These are phyloP conservation scores for Agrotis ipsilon DNA, from an alignment of 2,888 invertebrate genomes.

Conservation along the genomic window DNA sequence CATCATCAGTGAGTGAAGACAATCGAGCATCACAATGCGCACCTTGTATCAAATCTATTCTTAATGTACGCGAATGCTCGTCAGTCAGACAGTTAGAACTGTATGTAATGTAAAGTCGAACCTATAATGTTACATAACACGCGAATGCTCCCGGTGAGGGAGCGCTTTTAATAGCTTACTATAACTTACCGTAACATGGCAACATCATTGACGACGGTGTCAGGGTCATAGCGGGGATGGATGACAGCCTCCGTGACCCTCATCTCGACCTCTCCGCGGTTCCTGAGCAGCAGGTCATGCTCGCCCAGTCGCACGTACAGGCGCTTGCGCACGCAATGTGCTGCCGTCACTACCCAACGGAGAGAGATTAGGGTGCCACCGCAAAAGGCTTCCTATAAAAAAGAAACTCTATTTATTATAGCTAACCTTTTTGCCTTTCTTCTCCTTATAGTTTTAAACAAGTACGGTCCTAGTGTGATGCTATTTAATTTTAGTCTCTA, in stretches of 20 bases:
- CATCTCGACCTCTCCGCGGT: slow-evolving; percentile 95
- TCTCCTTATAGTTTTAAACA: no score
- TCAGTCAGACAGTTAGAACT: no score
- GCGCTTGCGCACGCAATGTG: slow-evolving; percentile 95
- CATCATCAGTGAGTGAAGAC: no score
- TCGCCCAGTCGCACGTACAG: slow-evolving; percentile 96
- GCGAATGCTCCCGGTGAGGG: no score
- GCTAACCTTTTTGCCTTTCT: no score
- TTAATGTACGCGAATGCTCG: no score
- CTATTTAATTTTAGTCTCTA: no score
- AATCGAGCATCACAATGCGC: no score
- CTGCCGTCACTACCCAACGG: slow-evolving; percentile 96
- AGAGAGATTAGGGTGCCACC: slow-evolving; percentile 96
- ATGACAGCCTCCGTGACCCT: slow-evolving; percentile 94
- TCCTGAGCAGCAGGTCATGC: slow-evolving; percentile 94
- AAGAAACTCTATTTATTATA: not conserved
- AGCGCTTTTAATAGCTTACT: not conserved
- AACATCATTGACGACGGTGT: slow-evolving; percentile 98
- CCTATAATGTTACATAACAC: no score
- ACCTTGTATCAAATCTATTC: no score
- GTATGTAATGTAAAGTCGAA: no score
- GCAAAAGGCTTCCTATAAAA: slow-evolving; percentile 95
- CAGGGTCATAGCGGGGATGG: slow-evolving; percentile 96
- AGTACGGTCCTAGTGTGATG: no score
- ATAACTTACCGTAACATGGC: slow-evolving; percentile 93